Percentiles rank a stretch among this genome's conserved stretches.
phyloP scores from a whole-genome alignment of 2,888 invertebrate genomes.

The Leptopilina myrica region DNA sequence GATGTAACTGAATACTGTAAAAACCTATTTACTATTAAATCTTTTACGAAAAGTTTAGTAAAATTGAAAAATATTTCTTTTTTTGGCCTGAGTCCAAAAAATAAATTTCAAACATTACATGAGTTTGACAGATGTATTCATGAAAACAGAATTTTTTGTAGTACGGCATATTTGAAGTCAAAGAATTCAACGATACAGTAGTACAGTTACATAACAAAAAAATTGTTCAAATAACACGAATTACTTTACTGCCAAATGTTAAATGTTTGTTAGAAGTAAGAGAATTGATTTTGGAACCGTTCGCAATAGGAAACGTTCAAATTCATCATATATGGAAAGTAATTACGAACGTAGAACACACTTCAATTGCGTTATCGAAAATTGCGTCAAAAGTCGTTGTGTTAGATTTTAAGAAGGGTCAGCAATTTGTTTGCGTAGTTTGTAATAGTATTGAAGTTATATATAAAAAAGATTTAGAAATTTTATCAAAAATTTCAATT shows the following conservation, averaged over 20 bases:
- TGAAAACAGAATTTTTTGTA: neutral
- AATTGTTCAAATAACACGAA: slow-evolving; percentile 9
- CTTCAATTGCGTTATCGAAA: neutral
- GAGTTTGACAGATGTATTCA: neutral
- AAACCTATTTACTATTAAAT: neutral
- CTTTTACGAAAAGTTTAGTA: neutral
- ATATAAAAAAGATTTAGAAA: too few relatives aligned
- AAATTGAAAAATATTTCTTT: neutral
- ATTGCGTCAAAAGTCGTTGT: neutral
- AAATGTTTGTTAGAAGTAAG: neutral
- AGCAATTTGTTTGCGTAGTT: slow-evolving; percentile 2
- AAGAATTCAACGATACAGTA: neutral
- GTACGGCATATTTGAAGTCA: slow-evolving; percentile 4
- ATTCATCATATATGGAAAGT: slow-evolving; percentile 11
- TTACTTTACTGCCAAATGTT: neutral
- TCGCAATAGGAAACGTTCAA: neutral
- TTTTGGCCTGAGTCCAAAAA: neutral
- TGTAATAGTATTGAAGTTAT: slow-evolving; percentile 14
- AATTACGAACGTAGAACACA: neutral
- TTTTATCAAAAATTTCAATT: too few relatives aligned
- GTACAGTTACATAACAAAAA: neutral
- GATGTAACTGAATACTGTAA: neutral
- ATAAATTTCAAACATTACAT: slow-evolving; percentile 11
- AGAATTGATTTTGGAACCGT: neutral
- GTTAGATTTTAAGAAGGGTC: neutral